Percentiles rank a stretch among this genome's conserved stretches.
Evolutionary conservation across 2,888 invertebrate genomes (phyloP).

Genomic region (Ethmia dodecea): DNA sequence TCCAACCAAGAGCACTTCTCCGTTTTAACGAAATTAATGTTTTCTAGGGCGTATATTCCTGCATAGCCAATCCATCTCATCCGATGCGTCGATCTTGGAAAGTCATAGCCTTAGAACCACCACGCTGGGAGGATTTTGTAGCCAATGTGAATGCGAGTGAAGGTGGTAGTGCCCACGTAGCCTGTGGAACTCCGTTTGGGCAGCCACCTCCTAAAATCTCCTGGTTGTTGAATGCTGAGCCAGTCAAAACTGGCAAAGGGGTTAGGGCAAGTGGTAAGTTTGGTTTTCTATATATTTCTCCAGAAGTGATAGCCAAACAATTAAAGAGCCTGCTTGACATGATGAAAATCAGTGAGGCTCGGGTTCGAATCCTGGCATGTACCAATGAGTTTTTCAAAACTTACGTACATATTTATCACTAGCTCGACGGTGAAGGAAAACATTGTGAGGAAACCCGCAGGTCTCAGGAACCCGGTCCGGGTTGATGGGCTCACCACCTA

Average conservation of each 20-base stretch:
- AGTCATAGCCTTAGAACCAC: conserved; percentile 58
- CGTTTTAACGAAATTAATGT: neutral
- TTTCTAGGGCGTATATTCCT: conserved; percentile 85
- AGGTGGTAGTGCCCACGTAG: conserved; percentile 49
- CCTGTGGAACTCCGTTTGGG: conserved; percentile 81
- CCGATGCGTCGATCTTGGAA: conserved; percentile 74
- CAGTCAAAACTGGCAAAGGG: conserved; percentile 69
- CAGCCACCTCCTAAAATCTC: conserved; percentile 85
- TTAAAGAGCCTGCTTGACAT: no score
- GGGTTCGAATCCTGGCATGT: no score
- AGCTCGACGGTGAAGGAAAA: no score
- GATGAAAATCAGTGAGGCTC: no score
- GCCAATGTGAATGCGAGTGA: conserved; percentile 74
- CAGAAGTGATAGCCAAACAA: no score
- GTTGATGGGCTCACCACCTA: no score
- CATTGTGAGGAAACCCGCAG: no score
- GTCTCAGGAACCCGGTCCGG: no score
- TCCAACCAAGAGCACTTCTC: no score
- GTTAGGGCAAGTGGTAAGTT: conserved; percentile 50
- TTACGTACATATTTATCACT: no score
- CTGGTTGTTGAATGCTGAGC: conserved; percentile 92
- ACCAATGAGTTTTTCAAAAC: no score
- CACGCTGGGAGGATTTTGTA: conserved; percentile 71
- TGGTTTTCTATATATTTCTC: no score
- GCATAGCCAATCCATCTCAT: conserved; percentile 83